Base-by-base conservation (phyloP, 1,140 invertebrate species). In the Zaprionus capensis region DNA sequence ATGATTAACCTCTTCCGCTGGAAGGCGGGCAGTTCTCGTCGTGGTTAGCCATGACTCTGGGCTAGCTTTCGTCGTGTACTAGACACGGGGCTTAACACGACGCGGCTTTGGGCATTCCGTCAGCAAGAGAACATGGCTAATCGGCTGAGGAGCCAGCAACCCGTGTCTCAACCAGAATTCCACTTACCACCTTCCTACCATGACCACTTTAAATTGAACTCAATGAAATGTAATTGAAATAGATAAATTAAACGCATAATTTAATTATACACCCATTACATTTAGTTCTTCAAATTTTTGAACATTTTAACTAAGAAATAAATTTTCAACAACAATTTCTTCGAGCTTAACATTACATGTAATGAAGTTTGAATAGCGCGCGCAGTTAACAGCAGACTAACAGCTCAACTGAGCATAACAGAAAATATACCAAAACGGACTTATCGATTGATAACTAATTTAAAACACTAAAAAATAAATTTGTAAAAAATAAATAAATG, bases 1-100 rank as follows among this genome's bases (percentile, higher is more conserved):
- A 90, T 91, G 90, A 91, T 91, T 91, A 91, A 91, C 90, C 90
- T 78, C 62, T 71, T 68, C 56, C 78, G 77, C 63, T 76, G 75
- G 63, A 28, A 51, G 83, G 20, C 11, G 20, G 51, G 51, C 46
- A 51, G 38, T 72, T 51, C 15, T 55, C 22, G 51, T 61, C 22
- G 51, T 61, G 71, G 76, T 75, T 66, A 70, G 71, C 76, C 64
- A 69, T 78, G 71, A 74, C 76, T 78, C 71, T 74, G 65, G 64
- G 14, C 58, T 74, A 69, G 71, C 75, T 77, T 77, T 68, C 49
- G 75, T 9, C 71, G 31, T 76, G 74, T 76, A 22, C 70, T 46
- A 62, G 71, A 34, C 70, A 34, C 70, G 58, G 57, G 36, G 63
- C 58, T 77, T 67, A 61, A 36, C 67, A 49, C 26, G 58, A 34